Percentiles rank a stretch among this genome's conserved stretches.
These are phyloP conservation scores for Caiman crocodilus DNA, from an alignment of 2,797 vertebrate species.

Conservation along the genomic window DNA sequence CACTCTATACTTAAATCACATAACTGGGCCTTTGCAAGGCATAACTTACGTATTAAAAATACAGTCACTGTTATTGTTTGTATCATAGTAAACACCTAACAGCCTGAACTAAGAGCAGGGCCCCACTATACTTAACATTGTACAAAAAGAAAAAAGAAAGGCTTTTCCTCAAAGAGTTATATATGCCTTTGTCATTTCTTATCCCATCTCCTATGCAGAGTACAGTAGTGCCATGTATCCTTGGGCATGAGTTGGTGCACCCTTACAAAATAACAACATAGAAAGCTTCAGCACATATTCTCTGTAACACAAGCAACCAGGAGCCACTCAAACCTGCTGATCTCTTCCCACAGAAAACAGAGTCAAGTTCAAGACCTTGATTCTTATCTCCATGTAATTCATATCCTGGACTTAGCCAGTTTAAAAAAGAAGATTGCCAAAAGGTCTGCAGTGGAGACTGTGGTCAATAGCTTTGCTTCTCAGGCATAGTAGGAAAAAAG, in stretches of 20 bases:
- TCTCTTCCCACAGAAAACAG: not conserved
- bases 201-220: not conserved
- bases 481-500: not conserved
- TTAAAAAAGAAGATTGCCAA: not conserved
- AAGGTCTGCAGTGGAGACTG: not conserved
- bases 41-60: not conserved
- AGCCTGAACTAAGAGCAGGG: not conserved
- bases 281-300: not conserved
- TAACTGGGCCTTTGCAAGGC: not conserved
- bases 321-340: not conserved
- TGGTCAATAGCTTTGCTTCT: not conserved
- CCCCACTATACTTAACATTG: not conserved
- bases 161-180: not conserved
- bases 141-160: slow-evolving; percentile 3
- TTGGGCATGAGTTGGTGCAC: not conserved
- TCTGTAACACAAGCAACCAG: not conserved
- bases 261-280: not conserved
- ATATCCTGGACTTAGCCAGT: not conserved
- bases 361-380: not conserved
- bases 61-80: not conserved
- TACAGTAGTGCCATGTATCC: not conserved
- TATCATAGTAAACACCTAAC: not conserved
- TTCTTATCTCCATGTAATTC: not conserved
- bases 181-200: not conserved
- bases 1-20: not conserved